Base-by-base conservation (phyloP, 2,113 vertebrate species). In the Ellobius talpinus region DNA sequence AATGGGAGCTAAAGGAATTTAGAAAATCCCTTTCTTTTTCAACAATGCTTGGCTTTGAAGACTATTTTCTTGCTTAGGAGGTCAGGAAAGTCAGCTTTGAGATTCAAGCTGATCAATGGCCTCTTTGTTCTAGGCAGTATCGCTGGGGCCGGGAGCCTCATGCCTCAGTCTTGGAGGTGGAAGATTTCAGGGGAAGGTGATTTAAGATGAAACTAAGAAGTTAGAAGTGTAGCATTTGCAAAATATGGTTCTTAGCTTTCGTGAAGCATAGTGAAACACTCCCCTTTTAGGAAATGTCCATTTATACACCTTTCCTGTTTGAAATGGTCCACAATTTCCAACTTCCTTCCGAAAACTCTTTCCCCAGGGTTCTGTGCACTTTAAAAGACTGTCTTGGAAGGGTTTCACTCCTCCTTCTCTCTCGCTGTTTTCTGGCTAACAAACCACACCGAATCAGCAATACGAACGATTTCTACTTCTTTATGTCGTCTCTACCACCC, bases 61-160 rank as follows among this genome's bases (percentile, higher is more conserved):
- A 97, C 72, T 93, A 97, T 97, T 97, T 97, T 96, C 97, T 97
- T 97, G 96, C 96, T 98, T 98, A 97, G 97, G 96, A 97, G 97
- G 97, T 98, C 97, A 97, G 96, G 93, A 95, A 88, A 97, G 97
- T 98, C 97, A 98, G 96, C 96, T 96, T 93, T 97, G 95, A 98
- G 96, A 96, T 97, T 97, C 95, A 93, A 91, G 91, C 96, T 97
- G 97, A 98, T 98, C 97, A 98, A 98, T 98, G 97, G 94, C 95
- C 95, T 98, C 97, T 98, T 98, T 98, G 97, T 98, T 97, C 97
- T 97, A 95, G 96, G 95, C 96, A 45, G 91, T 79, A 61, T 96
- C 97, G 97, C 97, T 42, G 45, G 97, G 96, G 97, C 96, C 93
- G 52, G 58, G 84, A 91, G 96, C 94, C 95, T 97, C 33, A 0